A percentile compares a stretch with the other conserved stretches of the same genome.
phyloP scores from a whole-genome alignment of 1,140 invertebrate genomes.

The Eulimnadia texana region DNA sequence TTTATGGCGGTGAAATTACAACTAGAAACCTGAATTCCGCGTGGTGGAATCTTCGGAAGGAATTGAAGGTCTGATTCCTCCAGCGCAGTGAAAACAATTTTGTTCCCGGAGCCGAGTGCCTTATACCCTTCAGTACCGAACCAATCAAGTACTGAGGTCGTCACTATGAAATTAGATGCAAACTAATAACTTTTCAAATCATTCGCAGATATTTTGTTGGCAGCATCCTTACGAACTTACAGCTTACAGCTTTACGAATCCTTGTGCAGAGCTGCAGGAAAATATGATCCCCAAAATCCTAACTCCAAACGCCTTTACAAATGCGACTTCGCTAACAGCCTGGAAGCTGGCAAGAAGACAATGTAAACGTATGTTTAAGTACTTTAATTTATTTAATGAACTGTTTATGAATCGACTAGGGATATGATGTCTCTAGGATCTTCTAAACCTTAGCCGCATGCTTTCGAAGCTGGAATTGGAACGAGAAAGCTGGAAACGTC shows the following conservation, averaged over 20 bases:
- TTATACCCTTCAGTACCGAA: constrained; percentile 28
- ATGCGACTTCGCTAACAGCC: constrained; percentile 33
- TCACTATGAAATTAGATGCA: neutral
- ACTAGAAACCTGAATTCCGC: constrained; percentile 28
- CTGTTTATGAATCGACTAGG: constrained; percentile 21
- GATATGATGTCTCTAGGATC: constrained; percentile 32
- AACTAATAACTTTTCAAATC: neutral
- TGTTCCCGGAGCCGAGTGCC: too few species aligned
- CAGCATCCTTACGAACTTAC: constrained; percentile 30
- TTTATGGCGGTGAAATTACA: constrained; percentile 28
- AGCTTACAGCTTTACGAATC: constrained; percentile 32
- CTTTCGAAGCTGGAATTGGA: constrained; percentile 30
- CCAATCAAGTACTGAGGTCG: constrained; percentile 30
- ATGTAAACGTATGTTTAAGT: constrained; percentile 18
- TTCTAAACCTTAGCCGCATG: constrained; percentile 31
- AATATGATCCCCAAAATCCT: constrained; percentile 23
- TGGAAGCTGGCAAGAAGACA: constrained; percentile 27
- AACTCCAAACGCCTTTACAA: constrained; percentile 25
- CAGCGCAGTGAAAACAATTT: constrained; percentile 27
- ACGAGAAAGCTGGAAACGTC: constrained; percentile 27
- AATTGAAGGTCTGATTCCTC: constrained; percentile 31
- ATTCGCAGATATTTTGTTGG: constrained; percentile 36
- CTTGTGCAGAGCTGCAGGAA: constrained; percentile 27
- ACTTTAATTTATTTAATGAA: neutral
- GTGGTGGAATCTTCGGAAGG: constrained; percentile 33